phyloP scores from a whole-genome alignment of 1,140 invertebrate genomes.

The Orchestia grillus region DNA sequence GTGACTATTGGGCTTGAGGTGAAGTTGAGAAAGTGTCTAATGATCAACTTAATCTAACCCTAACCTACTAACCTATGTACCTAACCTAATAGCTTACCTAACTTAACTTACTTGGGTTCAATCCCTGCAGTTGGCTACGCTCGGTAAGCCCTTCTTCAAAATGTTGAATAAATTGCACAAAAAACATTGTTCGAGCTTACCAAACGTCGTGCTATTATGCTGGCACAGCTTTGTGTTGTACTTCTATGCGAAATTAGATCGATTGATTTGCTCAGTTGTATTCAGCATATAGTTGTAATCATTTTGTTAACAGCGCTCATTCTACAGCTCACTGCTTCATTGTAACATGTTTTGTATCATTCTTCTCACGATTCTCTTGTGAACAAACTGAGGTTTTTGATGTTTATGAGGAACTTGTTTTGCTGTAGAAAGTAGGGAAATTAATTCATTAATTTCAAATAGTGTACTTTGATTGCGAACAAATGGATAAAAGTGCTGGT shows the following conservation, averaged over 20 bases:
- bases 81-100: too few species aligned
- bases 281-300: not conserved
- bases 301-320: not conserved
- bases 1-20: too few species aligned
- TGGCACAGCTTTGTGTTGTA: not conserved
- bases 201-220: not conserved
- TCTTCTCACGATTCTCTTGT: not conserved
- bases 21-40: too few species aligned
- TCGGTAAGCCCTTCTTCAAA: not conserved
- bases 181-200: not conserved
- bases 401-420: not conserved
- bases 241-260: not conserved
- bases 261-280: not conserved
- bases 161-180: not conserved
- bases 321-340: not conserved
- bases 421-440: not conserved
- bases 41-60: too few species aligned
- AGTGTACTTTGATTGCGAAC: too few species aligned
- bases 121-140: too few species aligned
- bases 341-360: not conserved
- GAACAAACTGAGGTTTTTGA: not conserved
- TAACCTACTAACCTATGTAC: too few species aligned
- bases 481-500: too few species aligned
- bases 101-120: too few species aligned
- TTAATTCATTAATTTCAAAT: not conserved